Percentiles rank a stretch among this genome's conserved stretches.
Conservation (phyloP, 92 coral and sea anemone species). For the Zoanthus sociatus region DNA sequence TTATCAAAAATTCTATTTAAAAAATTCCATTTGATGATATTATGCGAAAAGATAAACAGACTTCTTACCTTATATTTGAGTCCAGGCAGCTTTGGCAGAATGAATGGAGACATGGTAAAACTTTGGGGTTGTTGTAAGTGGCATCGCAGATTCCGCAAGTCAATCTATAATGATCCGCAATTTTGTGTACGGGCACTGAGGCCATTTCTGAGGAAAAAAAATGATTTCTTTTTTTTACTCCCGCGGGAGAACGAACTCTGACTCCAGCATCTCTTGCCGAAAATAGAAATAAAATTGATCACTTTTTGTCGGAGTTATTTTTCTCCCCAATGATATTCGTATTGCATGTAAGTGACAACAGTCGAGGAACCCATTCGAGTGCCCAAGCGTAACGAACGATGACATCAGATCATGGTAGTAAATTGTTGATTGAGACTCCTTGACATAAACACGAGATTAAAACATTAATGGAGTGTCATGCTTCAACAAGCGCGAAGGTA, state of each 20-base stretch:
- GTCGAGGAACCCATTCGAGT: slow-evolving; percentile 16
- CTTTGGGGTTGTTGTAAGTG: slow-evolving; percentile 85
- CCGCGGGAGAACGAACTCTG: not conserved
- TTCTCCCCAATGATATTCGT: not conserved
- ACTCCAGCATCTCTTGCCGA: not conserved
- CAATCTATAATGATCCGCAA: slow-evolving; percentile 81
- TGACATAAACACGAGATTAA: slow-evolving; percentile 4
- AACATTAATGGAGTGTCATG: not conserved
- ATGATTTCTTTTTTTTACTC: not conserved
- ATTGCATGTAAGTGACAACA: slow-evolving; percentile 30
- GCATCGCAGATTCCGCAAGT: slow-evolving; percentile 83
- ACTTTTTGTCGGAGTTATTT: not conserved
- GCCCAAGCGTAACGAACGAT: slow-evolving; percentile 20
- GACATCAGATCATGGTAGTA: slow-evolving; percentile 29
- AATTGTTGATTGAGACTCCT: slow-evolving; percentile 23
- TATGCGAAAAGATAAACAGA: not conserved
- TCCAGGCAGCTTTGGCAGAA: slow-evolving; percentile 87
- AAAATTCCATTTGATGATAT: not conserved
- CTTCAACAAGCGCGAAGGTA: not conserved
- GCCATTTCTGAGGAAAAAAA: slow-evolving; percentile 53
- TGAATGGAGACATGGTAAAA: slow-evolving; percentile 86
- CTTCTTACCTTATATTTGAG: slow-evolving; percentile 73
- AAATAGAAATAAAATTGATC: not conserved
- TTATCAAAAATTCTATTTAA: not conserved
- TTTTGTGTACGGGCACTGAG: slow-evolving; percentile 81